Conservation (phyloP, 2,113 vertebrate species). For the Phrynocephalus versicolor region DNA sequence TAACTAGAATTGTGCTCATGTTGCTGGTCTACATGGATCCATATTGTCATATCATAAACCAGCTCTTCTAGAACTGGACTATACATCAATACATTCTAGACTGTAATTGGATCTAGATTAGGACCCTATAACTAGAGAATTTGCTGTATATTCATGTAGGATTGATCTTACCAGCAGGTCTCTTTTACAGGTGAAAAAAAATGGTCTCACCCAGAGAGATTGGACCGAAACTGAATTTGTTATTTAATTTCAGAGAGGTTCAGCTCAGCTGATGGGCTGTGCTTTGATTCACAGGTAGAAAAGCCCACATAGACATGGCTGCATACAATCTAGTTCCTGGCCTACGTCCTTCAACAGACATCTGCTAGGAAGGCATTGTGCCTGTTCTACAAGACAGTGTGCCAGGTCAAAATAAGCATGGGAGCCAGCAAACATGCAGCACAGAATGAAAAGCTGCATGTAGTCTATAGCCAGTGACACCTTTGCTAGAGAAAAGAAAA, state of each 20-base stretch:
- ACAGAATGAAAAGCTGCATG: constrained; percentile 8
- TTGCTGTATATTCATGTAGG: background rate
- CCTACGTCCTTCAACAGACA: constrained; percentile 5
- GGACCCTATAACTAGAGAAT: background rate
- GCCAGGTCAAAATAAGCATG: background rate
- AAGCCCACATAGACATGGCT: background rate
- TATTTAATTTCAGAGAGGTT: background rate
- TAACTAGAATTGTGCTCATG: background rate
- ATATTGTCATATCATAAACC: background rate
- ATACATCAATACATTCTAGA: too few species aligned
- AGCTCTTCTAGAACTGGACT: background rate
- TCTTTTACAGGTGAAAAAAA: background rate
- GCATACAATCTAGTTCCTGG: constrained; percentile 9
- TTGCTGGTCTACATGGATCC: background rate
- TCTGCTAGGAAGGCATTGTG: constrained; percentile 10
- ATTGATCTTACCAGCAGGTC: background rate
- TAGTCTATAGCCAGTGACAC: background rate
- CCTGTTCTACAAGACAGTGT: background rate
- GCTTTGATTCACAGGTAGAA: background rate
- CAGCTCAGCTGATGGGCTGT: background rate
- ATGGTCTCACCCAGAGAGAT: background rate
- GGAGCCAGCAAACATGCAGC: background rate
- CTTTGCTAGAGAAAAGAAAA: background rate
- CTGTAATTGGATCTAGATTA: background rate
- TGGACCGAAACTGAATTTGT: background rate